A percentile compares a stretch with the other conserved stretches of the same genome.
These are phyloP conservation scores for Pseudopleuronectes americanus DNA, from an alignment of 2,797 vertebrate species.

Conservation along the genomic window DNA sequence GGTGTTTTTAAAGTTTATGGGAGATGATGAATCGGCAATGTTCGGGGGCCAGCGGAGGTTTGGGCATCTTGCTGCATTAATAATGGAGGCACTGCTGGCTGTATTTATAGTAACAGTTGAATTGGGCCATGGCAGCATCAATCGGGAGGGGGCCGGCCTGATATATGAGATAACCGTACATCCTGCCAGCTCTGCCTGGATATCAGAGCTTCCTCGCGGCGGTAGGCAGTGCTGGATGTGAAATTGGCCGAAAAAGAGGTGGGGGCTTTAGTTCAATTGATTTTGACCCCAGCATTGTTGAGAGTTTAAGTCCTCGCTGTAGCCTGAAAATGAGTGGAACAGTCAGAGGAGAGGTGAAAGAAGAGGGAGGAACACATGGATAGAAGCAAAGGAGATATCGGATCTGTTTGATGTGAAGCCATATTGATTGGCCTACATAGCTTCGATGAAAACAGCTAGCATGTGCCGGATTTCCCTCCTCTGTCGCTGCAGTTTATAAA, in stretches of 20 bases:
- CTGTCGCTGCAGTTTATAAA: conserved; percentile 33
- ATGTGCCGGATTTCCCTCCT: conserved; percentile 7
- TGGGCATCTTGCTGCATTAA: conserved; percentile 74
- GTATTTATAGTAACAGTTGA: conserved; percentile 80
- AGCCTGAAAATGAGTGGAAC: conserved; percentile 6
- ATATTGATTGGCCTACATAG: conserved; percentile 76
- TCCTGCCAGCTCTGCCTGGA: conserved; percentile 62
- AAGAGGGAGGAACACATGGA: background rate
- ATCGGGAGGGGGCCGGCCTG: conserved; percentile 59
- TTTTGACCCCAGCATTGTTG: background rate
- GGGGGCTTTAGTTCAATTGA: background rate
- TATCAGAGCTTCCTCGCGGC: conserved; percentile 60
- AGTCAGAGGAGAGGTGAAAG: background rate
- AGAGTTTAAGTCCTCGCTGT: conserved; percentile 7
- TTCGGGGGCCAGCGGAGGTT: conserved; percentile 56
- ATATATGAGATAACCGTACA: conserved; percentile 56
- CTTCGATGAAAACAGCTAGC: conserved; percentile 58
- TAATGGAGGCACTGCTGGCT: conserved; percentile 87
- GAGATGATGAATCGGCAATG: conserved; percentile 66
- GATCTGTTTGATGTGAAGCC: conserved; percentile 67
- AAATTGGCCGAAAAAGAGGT: no score
- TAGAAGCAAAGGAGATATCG: conserved; percentile 13
- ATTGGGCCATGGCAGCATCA: conserved; percentile 29
- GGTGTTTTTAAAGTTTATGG: conserved; percentile 70
- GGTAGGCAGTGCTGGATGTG: conserved; percentile 14